These are phyloP conservation scores for Phorcus lineatus DNA, from an alignment of 2,888 invertebrate genomes.

Conservation along the genomic window DNA sequence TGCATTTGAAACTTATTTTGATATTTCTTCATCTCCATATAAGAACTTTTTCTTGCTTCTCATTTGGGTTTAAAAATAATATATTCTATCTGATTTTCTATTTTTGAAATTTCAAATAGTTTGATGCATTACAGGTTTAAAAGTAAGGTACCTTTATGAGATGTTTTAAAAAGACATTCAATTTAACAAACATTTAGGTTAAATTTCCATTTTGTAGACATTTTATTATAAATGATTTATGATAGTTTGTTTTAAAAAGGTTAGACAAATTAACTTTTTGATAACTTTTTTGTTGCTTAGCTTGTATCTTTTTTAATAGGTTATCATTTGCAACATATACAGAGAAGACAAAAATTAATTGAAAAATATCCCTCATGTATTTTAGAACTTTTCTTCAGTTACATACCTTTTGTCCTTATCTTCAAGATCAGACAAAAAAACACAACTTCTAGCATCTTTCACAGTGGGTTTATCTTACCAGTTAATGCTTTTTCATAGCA, in stretches of 20 bases:
- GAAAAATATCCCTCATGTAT: background rate
- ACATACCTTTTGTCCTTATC: background rate
- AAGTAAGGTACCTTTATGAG: too few species aligned
- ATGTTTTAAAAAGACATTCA: too few species aligned
- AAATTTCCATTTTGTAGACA: background rate
- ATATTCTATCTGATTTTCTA: too few species aligned
- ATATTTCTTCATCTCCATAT: too few species aligned
- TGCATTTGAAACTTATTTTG: too few species aligned
- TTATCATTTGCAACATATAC: background rate
- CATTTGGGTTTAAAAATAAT: too few species aligned
- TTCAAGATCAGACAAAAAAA: too few species aligned
- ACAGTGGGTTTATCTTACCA: background rate
- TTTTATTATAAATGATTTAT: background rate
- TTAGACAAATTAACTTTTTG: background rate
- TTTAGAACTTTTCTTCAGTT: background rate
- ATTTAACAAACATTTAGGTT: too few species aligned
- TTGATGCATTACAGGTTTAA: too few species aligned
- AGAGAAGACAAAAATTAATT: background rate
- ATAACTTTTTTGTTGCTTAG: background rate
- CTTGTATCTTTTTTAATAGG: background rate
- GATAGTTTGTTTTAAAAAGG: background rate
- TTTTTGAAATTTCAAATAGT: too few species aligned
- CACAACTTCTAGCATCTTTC: background rate
- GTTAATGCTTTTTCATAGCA: background rate
- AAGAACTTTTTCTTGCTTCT: too few species aligned